Percentiles rank a stretch among this genome's conserved stretches.
Evolutionary conservation across 23 tunicate species (phyloP).

Genomic region (Styela clava): DNA sequence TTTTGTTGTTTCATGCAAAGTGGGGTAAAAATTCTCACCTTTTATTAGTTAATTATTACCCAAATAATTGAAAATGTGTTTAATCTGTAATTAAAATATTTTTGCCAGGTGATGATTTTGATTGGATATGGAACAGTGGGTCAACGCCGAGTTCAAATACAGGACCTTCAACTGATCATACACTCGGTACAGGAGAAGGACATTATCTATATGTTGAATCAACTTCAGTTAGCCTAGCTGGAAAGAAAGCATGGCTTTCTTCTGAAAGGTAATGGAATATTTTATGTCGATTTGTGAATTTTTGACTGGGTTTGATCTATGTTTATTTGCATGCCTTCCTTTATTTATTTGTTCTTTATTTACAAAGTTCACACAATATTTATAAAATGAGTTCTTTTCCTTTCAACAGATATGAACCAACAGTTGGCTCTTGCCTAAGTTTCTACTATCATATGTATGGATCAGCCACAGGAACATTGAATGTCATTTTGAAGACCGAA

Average conservation of each 20-base stretch:
- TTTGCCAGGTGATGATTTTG: conserved; percentile 97
- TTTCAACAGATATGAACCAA: conserved; percentile 50
- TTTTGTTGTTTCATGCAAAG: too few species aligned
- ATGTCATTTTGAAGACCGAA: conserved; percentile 55
- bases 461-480: conserved; percentile 41
- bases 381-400: too few species aligned
- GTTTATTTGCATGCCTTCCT: not conserved
- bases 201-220: conserved; percentile 78
- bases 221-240: conserved; percentile 63
- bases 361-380: not conserved
- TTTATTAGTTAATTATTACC: too few species aligned
- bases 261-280: conserved; percentile 61
- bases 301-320: too few species aligned
- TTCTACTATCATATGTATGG: conserved; percentile 89
- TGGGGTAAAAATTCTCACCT: too few species aligned
- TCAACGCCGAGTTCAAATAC: conserved; percentile 76
- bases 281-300: too few species aligned
- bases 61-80: too few species aligned
- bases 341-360: not conserved
- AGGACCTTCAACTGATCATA: conserved; percentile 79
- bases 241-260: conserved; percentile 81
- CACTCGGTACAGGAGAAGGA: conserved; percentile 45
- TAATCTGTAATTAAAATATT: too few species aligned
- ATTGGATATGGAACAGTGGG: conserved; percentile 87
- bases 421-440: conserved; percentile 68